These are phyloP conservation scores for Cisticola juncidis DNA, from an alignment of 2,113 vertebrate species.

Conservation along the genomic window DNA sequence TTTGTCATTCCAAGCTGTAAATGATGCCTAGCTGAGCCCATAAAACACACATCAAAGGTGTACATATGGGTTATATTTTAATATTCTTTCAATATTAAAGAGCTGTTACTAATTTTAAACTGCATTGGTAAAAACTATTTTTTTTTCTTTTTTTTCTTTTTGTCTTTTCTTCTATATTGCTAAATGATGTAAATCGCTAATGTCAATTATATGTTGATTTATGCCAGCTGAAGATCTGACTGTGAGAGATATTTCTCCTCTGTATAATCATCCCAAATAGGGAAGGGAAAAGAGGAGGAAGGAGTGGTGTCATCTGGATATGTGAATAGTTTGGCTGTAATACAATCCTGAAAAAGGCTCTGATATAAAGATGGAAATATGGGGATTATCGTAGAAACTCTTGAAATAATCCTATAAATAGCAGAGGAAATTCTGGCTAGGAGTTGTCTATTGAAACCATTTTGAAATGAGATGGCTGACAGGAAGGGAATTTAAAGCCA, in stretches of 20 bases:
- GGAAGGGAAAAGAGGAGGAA: conserved; percentile 36
- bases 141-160: neutral
- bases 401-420: conserved; percentile 66
- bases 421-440: conserved; percentile 56
- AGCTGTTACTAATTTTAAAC: conserved; percentile 73
- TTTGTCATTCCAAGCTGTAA: conserved; percentile 63
- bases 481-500: conserved; percentile 41
- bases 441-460: conserved; percentile 54
- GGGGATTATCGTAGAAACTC: conserved; percentile 44
- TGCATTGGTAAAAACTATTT: conserved; percentile 20
- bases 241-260: neutral
- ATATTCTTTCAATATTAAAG: conserved; percentile 57
- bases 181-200: conserved; percentile 51
- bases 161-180: conserved; percentile 23
- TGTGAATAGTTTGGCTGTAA: conserved; percentile 55
- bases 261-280: conserved; percentile 28
- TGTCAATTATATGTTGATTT: conserved; percentile 53
- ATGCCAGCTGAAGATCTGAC: conserved; percentile 50
- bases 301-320: conserved; percentile 61
- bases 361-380: conserved; percentile 55
- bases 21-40: conserved; percentile 48
- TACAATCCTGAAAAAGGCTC: conserved; percentile 10
- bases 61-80: conserved; percentile 70
- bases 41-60: conserved; percentile 68
- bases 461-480: conserved; percentile 27